Conservation (phyloP, 2,113 vertebrate genomes). For the Manacus vitellinus region DNA sequence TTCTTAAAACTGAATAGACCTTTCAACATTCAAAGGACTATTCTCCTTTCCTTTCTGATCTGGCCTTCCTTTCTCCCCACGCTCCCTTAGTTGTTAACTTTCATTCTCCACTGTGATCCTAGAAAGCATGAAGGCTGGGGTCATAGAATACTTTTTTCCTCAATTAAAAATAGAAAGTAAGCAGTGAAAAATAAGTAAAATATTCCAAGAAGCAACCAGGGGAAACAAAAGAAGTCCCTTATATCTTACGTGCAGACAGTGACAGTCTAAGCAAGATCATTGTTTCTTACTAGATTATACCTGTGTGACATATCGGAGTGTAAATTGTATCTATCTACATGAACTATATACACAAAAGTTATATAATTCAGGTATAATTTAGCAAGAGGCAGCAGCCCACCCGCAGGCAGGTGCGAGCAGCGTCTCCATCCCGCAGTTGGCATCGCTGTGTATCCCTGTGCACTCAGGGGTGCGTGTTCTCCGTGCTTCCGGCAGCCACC, state of each 20-base stretch:
- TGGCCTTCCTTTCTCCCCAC: not conserved
- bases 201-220: not conserved
- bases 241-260: not conserved
- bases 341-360: fast-evolving
- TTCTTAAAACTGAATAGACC: not conserved
- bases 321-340: fast-evolving
- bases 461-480: not conserved
- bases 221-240: not conserved
- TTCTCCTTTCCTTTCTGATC: not conserved
- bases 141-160: fast-evolving
- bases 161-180: not conserved
- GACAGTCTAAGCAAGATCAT: not conserved
- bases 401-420: not conserved
- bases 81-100: not conserved
- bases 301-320: fast-evolving
- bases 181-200: not conserved
- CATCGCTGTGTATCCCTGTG: fast-evolving
- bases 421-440: fast-evolving
- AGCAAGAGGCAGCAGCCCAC: not conserved
- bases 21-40: not conserved
- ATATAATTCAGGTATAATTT: not conserved
- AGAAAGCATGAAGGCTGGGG: not conserved
- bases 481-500: not conserved
- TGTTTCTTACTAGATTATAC: not conserved
- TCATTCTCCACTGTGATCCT: not conserved